Conservation (phyloP, 1,140 invertebrate genomes). For the Antheraea pernyi region DNA sequence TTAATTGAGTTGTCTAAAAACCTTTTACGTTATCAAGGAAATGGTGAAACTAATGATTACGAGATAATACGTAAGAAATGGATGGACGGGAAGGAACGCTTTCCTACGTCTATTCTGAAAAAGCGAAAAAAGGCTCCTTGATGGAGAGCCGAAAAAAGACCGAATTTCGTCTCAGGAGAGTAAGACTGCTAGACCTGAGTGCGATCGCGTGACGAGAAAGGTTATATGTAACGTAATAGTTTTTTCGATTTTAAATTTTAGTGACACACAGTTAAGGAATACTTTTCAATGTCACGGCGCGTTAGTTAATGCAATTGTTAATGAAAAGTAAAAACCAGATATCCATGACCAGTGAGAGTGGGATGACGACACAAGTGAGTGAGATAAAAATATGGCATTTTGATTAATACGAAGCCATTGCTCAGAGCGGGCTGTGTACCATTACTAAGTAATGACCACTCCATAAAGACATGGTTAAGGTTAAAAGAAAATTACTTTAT, state of each 20-base stretch:
- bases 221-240: conserved; percentile 25
- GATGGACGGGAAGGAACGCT: conserved; percentile 53
- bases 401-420: conserved; percentile 79
- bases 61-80: conserved; percentile 73
- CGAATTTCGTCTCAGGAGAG: conserved; percentile 75
- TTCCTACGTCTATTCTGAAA: conserved; percentile 68
- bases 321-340: conserved; percentile 49
- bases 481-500: conserved; percentile 80
- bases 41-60: conserved; percentile 67
- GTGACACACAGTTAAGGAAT: conserved; percentile 12
- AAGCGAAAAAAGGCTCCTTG: conserved; percentile 72
- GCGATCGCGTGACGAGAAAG: conserved; percentile 29
- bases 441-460: conserved; percentile 79
- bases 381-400: conserved; percentile 76
- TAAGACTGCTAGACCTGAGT: conserved; percentile 72
- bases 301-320: conserved; percentile 20
- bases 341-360: conserved; percentile 67
- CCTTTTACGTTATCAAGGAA: conserved; percentile 49
- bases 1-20: conserved; percentile 52
- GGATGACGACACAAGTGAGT: conserved; percentile 49
- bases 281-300: conserved; percentile 18
- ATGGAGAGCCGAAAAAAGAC: conserved; percentile 70
- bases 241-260: conserved; percentile 27
- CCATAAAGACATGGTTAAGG: conserved; percentile 79
- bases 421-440: conserved; percentile 78